Base-by-base conservation (phyloP, 2,888 invertebrate genomes). In the Synergus umbraculus region DNA sequence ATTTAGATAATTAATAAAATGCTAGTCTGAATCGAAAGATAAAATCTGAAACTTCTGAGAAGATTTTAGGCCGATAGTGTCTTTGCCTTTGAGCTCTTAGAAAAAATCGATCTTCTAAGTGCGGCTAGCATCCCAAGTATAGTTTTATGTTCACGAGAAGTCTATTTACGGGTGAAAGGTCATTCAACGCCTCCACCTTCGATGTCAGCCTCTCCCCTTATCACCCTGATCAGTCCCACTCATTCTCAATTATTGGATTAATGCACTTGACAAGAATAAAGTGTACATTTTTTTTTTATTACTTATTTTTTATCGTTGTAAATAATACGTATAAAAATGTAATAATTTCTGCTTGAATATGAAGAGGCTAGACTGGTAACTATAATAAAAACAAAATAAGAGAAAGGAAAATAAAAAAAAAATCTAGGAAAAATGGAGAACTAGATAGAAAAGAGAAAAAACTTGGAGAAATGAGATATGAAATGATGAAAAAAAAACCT, bases 101-200 rank as follows among this genome's bases (percentile, higher is more conserved):
- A 66, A 44, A 66, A 12, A 66, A 66, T 66, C 66, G 43, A 66
- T 66, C 43, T 43, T n/a, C 18, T 18, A 66, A 66, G 66, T 44
- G 44, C 44, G 18, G 44, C 66, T 66, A 66, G 44, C 43, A 18
- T 66, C 66, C 13, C 44, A 22, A 29, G 29, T 29, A 29, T 3
- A 29, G 2, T 18, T 65, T 12, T 66, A 66, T 15, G 60, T 22
- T 63, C n/a, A 63, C n/a, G 44, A 43, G 43, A 66, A 66, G 12
- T n/a, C 44, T 66, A 66, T 66, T 66, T 66, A 18, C 18, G 66
- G 66, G 43, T 66, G 44, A 66, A 66, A 66, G 66, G 66, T 66
- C 66, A 66, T 66, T 66, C 66, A 66, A 66, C 66, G 66, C 66
- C 18, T 65, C 44, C 18, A 44, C 66, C 12, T 66, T 66, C 44